Base-by-base conservation (phyloP, 2,797 vertebrate genomes). In the Arremon aurantiirostris region DNA sequence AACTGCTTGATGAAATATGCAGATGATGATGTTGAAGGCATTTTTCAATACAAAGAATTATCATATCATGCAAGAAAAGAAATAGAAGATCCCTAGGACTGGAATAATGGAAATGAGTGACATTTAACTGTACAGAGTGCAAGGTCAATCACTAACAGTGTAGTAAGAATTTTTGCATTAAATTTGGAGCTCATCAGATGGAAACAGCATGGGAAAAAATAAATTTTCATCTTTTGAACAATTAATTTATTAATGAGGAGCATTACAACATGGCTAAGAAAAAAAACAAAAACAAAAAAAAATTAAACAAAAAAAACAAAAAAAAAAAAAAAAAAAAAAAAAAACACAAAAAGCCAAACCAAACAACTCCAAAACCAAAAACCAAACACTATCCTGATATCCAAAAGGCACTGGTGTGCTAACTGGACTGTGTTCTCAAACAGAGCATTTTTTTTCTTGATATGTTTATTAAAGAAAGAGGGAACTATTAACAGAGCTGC, bases 1-100 rank as follows among this genome's bases (percentile, higher is more conserved):
- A 96, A 80, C 55, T 85, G 52, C 75, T 79, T 94, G 76, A 94
- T 96, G 52, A 94, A 93, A 92, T 94, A 96, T 92, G 91, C 93
- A 93, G 84, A 94, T 95, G 81, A 72, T 35, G 76, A 69, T 15
- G 68, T 50, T 85, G 59, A 73, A 91, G 55, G 39, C 52, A 80
- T 91, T 91, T 87, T 87, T 92, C 84, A 94, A 77, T 80, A 82
- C 53, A 73, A 93, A 87, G 60, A 80, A 82, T 80, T 92, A 84
- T 78, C 95, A 95, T 90, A 72, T 41, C 55, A 78, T 82, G 84
- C 56, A 80, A 89, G 85, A 82, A 68, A 92, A 86, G 64, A 76
- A 69, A 57, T 0, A 81, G 28, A 82, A 80, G 57, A 80, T 63
- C 52, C 82, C 34, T 81, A 84, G 71, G 70, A 82, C 0, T 80